These are phyloP conservation scores for Aplochiton taeniatus DNA, from an alignment of 2,797 vertebrate species.

Conservation along the genomic window DNA sequence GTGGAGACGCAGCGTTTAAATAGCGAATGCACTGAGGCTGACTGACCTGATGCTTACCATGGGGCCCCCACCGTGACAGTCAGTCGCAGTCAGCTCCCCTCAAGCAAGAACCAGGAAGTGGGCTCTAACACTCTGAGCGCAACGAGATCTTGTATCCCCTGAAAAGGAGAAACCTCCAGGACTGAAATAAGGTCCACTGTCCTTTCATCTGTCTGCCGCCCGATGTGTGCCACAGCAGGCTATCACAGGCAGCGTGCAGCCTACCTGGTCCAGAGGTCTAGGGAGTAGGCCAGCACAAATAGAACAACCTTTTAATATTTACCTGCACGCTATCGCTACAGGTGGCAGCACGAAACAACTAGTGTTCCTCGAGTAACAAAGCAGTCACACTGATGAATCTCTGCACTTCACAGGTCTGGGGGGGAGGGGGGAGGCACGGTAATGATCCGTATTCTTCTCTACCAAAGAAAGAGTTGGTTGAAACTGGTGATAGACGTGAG, in stretches of 20 bases:
- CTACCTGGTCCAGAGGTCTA: slow-evolving; percentile 21
- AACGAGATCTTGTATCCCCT: slow-evolving; percentile 21
- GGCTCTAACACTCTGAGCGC: slow-evolving; percentile 25
- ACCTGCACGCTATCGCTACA: no score
- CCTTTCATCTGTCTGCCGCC: slow-evolving; percentile 34
- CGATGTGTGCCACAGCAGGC: slow-evolving; percentile 24
- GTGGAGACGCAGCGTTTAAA: no score
- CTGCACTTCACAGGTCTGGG: no score
- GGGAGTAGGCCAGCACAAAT: neutral
- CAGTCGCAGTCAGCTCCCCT: neutral
- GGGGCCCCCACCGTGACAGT: no score
- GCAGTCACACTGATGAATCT: no score
- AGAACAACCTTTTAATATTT: neutral
- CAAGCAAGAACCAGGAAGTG: slow-evolving; percentile 26
- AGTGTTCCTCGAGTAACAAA: no score
- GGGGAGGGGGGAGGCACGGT: no score
- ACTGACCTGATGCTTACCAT: no score
- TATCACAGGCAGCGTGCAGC: slow-evolving; percentile 7
- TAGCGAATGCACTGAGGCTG: no score
- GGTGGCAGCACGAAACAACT: no score
- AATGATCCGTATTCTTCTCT: neutral
- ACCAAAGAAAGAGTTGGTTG: neutral
- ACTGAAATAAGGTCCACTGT: slow-evolving; percentile 25
- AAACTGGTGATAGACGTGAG: neutral
- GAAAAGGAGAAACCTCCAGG: slow-evolving; percentile 21